A percentile compares a stretch with the other conserved stretches of the same genome.
Conservation (phyloP, 2,888 invertebrate genomes). For the Trissoscelio sp. region DNA sequence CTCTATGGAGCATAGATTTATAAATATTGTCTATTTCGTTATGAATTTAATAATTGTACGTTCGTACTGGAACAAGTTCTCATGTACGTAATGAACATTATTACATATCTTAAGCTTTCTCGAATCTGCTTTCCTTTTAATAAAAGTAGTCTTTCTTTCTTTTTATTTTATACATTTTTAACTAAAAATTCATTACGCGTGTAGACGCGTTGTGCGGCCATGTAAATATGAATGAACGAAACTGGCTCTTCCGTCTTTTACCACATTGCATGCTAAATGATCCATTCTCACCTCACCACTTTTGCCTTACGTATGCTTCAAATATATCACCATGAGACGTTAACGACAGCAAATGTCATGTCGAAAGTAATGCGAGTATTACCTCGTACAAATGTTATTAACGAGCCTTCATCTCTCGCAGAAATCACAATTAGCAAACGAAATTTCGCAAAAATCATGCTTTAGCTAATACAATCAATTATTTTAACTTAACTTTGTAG, state of each 20-base stretch:
- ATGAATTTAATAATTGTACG: background rate
- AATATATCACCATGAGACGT: conserved; percentile 53
- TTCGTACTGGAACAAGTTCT: background rate
- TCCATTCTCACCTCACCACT: conserved; percentile 66
- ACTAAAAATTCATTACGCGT: conserved; percentile 75
- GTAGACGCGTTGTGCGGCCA: conserved; percentile 81
- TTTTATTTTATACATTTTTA: conserved; percentile 8
- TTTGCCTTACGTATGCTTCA: conserved; percentile 59
- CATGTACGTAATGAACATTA: background rate
- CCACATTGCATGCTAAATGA: conserved; percentile 58
- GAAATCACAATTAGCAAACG: conserved; percentile 59
- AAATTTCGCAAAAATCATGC: conserved; percentile 58
- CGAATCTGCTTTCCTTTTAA: conserved; percentile 27
- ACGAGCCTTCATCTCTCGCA: conserved; percentile 66
- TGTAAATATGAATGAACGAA: conserved; percentile 74
- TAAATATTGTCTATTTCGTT: conserved; percentile 9
- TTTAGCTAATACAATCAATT: conserved; percentile 44
- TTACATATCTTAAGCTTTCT: background rate
- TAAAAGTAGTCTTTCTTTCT: conserved; percentile 33
- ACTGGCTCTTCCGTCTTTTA: conserved; percentile 49
- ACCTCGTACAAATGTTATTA: conserved; percentile 55
- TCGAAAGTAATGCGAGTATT: conserved; percentile 52
- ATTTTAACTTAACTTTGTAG: background rate
- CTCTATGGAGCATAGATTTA: conserved; percentile 22
- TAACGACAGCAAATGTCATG: conserved; percentile 56